phyloP scores from a whole-genome alignment of 1,140 invertebrate genomes.

The Acromyrmex echinatior region DNA sequence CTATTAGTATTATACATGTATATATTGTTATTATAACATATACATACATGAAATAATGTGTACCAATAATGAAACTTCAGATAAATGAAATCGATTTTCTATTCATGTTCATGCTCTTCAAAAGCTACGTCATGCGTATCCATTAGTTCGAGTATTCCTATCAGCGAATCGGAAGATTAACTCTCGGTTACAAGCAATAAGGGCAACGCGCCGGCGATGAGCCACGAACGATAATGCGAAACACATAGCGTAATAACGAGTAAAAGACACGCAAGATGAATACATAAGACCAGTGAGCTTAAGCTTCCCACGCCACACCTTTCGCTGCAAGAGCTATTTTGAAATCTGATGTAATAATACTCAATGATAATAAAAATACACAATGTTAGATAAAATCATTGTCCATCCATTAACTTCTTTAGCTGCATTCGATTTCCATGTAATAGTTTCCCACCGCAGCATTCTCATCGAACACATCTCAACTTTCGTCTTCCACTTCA shows the following conservation, averaged over 20 bases:
- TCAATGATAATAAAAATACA: conserved; percentile 40
- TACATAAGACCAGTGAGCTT: conserved; percentile 26
- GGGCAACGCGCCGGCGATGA: conserved; percentile 5
- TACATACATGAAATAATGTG: too few species aligned
- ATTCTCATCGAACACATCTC: neutral
- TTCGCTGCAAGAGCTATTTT: conserved; percentile 33
- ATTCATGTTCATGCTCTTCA: neutral
- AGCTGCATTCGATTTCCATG: neutral
- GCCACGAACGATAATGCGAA: conserved; percentile 22
- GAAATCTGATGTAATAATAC: conserved; percentile 49
- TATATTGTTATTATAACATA: neutral
- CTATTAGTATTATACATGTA: neutral
- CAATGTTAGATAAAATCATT: conserved; percentile 55
- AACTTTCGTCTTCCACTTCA: conserved; percentile 12
- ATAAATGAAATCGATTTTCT: conserved; percentile 15
- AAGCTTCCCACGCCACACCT: conserved; percentile 64
- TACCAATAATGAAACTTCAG: neutral
- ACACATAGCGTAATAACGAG: conserved; percentile 26
- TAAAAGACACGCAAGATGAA: conserved; percentile 51
- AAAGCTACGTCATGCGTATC: conserved; percentile 2
- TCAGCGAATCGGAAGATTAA: conserved; percentile 22
- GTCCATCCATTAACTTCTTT: conserved; percentile 17
- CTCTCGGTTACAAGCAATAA: conserved; percentile 11
- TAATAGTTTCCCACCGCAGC: neutral
- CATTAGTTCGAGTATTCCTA: neutral